A percentile compares a stretch with the other conserved stretches of the same genome.
Conservation (phyloP, 2,113 vertebrate genomes). For the Pterophyllum scalare region DNA sequence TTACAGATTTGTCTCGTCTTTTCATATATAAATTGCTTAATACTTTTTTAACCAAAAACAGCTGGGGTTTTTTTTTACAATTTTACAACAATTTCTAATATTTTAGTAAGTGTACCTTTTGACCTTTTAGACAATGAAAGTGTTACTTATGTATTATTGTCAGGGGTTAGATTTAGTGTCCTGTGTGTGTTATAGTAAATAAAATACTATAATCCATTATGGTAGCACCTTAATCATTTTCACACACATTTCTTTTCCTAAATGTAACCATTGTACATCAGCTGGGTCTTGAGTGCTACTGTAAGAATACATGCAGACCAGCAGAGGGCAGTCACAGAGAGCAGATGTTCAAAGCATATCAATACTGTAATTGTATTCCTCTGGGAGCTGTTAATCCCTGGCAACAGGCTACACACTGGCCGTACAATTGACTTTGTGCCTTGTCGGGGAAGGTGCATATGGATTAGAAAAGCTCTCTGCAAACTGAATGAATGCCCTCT, state of each 20-base stretch:
- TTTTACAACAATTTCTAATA: not conserved
- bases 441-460: slow-evolving; percentile 52
- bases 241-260: not conserved
- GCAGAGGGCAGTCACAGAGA: slow-evolving; percentile 69
- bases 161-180: not conserved
- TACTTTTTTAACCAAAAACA: not conserved
- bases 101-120: not conserved
- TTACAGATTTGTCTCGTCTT: not conserved
- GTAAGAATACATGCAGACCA: slow-evolving; percentile 24
- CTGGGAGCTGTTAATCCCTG: slow-evolving; percentile 54
- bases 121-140: not conserved
- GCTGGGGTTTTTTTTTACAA: no score
- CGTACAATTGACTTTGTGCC: slow-evolving; percentile 62
- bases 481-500: slow-evolving; percentile 58
- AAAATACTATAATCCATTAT: not conserved
- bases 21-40: not conserved
- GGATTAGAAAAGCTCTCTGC: slow-evolving; percentile 59
- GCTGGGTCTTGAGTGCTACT: not conserved
- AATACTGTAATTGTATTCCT: slow-evolving; percentile 15
- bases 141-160: not conserved
- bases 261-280: not conserved
- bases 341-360: slow-evolving; percentile 21
- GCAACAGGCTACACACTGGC: slow-evolving; percentile 41
- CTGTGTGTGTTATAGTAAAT: not conserved
- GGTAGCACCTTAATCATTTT: not conserved